Percentiles rank a stretch among this genome's conserved stretches.
Conservation (phyloP, 2,797 vertebrate genomes). For the Dallia pectoralis region DNA sequence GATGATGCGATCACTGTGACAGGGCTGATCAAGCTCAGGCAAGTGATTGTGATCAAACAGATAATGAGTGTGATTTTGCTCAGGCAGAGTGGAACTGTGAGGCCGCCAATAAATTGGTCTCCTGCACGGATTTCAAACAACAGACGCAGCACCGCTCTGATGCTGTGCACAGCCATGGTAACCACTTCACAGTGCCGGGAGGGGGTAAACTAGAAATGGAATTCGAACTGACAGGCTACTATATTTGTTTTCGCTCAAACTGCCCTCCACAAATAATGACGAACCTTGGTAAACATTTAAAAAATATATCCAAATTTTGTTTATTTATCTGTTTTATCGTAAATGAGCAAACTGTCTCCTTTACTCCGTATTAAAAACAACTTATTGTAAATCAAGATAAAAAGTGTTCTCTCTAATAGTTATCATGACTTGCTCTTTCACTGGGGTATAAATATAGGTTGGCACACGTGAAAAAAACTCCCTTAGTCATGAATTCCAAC, state of each 20-base stretch:
- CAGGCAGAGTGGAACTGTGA: conserved; percentile 21
- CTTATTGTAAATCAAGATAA: too few species aligned
- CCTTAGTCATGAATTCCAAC: too few species aligned
- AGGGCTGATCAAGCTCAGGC: background rate
- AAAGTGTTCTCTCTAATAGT: too few species aligned
- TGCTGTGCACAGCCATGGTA: conserved; percentile 28
- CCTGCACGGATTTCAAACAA: background rate
- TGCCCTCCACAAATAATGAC: background rate
- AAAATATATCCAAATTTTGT: too few species aligned
- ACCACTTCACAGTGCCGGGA: conserved; percentile 22
- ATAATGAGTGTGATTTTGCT: conserved; percentile 23
- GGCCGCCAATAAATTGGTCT: conserved; percentile 39
- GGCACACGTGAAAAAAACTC: too few species aligned
- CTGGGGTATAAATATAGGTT: too few species aligned
- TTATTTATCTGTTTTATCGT: too few species aligned
- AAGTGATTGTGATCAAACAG: conserved; percentile 18
- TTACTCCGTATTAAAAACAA: too few species aligned
- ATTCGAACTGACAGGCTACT: conserved; percentile 28
- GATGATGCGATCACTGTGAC: background rate
- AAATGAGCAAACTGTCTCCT: too few species aligned
- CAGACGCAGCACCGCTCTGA: conserved; percentile 34
- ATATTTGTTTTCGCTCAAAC: background rate
- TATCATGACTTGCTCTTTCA: too few species aligned
- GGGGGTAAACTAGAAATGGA: conserved; percentile 16
- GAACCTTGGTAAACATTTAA: background rate